These are phyloP conservation scores for Acropora tenuis DNA, from an alignment of 64 coral and sea anemone genomes.

Conservation along the genomic window DNA sequence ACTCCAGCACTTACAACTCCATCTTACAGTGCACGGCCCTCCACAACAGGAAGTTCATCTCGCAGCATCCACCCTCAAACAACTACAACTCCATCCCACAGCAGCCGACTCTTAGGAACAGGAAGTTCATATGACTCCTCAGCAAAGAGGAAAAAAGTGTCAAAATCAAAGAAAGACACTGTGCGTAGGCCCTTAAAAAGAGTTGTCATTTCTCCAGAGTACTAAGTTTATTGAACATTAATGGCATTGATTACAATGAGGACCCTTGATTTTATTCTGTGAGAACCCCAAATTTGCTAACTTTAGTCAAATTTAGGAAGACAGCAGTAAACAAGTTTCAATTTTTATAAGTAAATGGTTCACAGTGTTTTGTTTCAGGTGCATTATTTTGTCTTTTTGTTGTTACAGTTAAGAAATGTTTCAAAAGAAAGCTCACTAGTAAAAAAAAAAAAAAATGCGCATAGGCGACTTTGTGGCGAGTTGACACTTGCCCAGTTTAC, in stretches of 20 bases:
- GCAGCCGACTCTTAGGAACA: neutral
- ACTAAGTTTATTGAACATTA: too few species aligned
- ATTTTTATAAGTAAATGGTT: neutral
- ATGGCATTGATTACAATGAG: too few species aligned
- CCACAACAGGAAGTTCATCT: neutral
- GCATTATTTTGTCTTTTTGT: neutral
- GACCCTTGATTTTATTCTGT: neutral
- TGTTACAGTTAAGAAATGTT: neutral
- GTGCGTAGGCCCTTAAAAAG: too few species aligned
- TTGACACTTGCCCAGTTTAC: constrained; percentile 24
- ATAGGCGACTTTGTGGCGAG: constrained; percentile 14
- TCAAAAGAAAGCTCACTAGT: neutral
- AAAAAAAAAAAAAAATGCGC: neutral
- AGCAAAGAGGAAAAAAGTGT: too few species aligned
- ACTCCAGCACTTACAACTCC: neutral
- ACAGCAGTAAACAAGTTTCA: neutral
- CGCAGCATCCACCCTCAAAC: neutral
- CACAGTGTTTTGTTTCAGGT: neutral
- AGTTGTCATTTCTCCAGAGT: too few species aligned
- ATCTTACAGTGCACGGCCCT: neutral
- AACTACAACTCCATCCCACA: neutral
- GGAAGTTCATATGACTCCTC: neutral
- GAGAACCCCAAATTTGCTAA: constrained; percentile 1
- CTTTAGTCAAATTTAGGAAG: constrained; percentile 23
- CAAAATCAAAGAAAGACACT: too few species aligned